A percentile compares a stretch with the other conserved stretches of the same genome.
Evolutionary conservation across 1,140 invertebrate species (phyloP).

Genomic region (Lamellibrachia luymesi): DNA sequence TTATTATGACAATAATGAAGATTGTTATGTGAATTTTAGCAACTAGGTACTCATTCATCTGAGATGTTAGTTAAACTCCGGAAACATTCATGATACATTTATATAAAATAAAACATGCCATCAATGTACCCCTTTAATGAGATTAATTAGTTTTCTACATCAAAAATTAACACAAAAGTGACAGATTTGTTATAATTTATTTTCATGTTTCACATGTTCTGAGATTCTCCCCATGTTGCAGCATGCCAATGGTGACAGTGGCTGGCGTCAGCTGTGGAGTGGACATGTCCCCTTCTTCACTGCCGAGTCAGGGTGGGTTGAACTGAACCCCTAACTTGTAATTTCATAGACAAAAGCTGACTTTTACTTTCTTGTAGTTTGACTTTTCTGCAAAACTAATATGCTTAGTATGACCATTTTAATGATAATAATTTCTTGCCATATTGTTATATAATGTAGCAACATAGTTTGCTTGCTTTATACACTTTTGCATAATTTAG

Average conservation of each 20-base stretch:
- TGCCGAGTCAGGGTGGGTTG: background rate
- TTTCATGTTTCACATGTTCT: background rate
- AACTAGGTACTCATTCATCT: no score
- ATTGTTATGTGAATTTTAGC: no score
- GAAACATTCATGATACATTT: background rate
- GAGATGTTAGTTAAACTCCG: background rate
- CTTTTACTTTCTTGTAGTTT: background rate
- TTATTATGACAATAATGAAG: no score
- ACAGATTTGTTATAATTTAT: background rate
- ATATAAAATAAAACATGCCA: background rate
- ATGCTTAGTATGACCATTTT: no score
- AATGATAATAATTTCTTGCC: no score
- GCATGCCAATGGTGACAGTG: slow-evolving; percentile 28
- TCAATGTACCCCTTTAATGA: background rate
- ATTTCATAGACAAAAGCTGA: background rate
- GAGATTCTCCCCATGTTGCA: slow-evolving; percentile 9
- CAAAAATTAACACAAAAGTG: background rate
- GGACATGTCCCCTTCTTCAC: slow-evolving; percentile 25
- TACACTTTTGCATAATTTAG: no score
- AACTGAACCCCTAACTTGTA: background rate
- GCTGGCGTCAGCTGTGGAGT: slow-evolving; percentile 47
- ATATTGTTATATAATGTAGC: no score
- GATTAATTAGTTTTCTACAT: background rate
- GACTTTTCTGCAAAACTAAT: background rate
- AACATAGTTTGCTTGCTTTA: no score